Evolutionary conservation across 2,888 invertebrate genomes (phyloP).

Genomic region (Cantharis rustica): DNA sequence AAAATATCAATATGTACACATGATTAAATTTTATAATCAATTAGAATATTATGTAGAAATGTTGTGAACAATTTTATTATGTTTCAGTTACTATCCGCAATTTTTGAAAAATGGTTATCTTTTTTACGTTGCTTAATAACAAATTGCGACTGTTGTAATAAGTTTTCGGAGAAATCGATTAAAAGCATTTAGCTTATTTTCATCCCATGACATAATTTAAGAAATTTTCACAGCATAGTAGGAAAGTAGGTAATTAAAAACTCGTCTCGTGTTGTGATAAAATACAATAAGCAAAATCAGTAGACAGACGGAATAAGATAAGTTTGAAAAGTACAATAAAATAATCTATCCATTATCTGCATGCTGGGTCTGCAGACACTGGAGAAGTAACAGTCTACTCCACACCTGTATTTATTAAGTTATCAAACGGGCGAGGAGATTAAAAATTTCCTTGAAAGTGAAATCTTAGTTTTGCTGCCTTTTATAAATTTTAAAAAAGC

Average conservation of each 20-base stretch:
- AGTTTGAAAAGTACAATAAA: background rate
- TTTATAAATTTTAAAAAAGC: background rate
- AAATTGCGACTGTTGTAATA: background rate
- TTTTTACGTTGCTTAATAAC: background rate
- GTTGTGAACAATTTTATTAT: background rate
- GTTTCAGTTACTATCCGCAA: background rate
- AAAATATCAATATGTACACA: background rate
- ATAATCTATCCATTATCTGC: background rate
- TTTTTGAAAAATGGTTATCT: background rate
- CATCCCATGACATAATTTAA: background rate
- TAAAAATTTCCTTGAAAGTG: background rate
- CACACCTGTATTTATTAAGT: background rate
- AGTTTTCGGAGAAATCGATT: background rate
- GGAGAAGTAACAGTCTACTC: background rate
- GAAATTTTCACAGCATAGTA: background rate
- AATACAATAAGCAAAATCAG: background rate
- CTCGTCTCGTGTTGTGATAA: background rate
- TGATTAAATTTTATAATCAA: background rate
- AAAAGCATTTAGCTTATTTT: background rate
- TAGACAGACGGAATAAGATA: background rate
- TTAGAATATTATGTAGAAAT: background rate
- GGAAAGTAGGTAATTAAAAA: background rate
- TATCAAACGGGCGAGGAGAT: background rate
- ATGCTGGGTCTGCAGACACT: background rate
- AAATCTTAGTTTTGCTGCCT: background rate